Evolutionary conservation across 2,113 vertebrate genomes (phyloP).

Genomic region (Ctenodactylus gundi): DNA sequence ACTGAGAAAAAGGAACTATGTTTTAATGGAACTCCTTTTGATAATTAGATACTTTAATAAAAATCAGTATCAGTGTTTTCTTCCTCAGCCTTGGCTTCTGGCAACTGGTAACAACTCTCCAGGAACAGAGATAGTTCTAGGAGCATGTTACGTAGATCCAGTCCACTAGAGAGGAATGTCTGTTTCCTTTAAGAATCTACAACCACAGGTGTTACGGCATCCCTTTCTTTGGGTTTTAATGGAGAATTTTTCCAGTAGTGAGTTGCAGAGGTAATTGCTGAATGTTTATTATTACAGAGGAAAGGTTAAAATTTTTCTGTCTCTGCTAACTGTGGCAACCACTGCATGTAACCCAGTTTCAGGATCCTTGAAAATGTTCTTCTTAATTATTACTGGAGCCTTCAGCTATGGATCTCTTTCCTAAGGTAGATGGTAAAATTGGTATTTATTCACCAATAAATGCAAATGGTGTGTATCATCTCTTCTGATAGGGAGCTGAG

Average conservation of each 20-base stretch:
- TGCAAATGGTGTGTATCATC: not conserved
- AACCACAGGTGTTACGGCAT: not conserved
- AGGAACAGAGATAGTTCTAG: not conserved
- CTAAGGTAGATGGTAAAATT: not conserved
- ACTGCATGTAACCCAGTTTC: not conserved
- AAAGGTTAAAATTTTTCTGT: slow-evolving; percentile 1
- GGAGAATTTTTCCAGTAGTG: slow-evolving; percentile 20
- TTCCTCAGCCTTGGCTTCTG: not conserved
- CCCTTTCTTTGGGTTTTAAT: slow-evolving; percentile 37
- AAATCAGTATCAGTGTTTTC: not conserved
- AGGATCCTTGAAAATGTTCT: not conserved
- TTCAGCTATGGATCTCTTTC: not conserved
- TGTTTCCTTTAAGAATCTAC: not conserved
- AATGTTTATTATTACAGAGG: not conserved
- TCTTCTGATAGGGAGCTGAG: not conserved
- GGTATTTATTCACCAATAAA: not conserved
- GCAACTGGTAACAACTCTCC: not conserved
- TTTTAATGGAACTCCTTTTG: slow-evolving; percentile 17
- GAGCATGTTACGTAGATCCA: not conserved
- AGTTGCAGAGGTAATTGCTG: slow-evolving; percentile 30
- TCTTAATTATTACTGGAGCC: not conserved
- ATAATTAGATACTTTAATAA: slow-evolving; percentile 38
- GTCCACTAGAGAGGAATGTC: not conserved
- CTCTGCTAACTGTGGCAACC: not conserved
- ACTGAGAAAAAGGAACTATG: not conserved